A percentile compares a stretch with the other conserved stretches of the same genome.
Evolutionary conservation across 2,888 invertebrate species (phyloP).

Genomic region (Timema podura): DNA sequence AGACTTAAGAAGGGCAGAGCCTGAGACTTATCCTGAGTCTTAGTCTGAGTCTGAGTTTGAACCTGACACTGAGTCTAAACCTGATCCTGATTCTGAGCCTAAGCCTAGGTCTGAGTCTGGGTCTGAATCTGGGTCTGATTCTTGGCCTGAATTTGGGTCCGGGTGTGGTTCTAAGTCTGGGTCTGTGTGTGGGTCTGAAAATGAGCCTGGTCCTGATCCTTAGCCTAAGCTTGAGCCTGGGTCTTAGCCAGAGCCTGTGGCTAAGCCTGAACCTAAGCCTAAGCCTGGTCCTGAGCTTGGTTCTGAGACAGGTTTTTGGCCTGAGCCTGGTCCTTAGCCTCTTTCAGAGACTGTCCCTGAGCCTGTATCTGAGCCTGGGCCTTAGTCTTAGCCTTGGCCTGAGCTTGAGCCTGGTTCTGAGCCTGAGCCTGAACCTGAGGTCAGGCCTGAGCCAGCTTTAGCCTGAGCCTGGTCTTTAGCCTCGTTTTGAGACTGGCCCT

Average conservation of each 20-base stretch:
- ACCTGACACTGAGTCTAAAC: slow-evolving; percentile 20
- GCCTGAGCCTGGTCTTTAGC: no score
- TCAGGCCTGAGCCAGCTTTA: not conserved
- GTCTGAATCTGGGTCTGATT: not conserved
- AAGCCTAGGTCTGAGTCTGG: slow-evolving; percentile 29
- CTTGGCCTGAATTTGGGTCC: not conserved
- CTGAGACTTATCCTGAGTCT: slow-evolving; percentile 1
- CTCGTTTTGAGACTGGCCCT: no score
- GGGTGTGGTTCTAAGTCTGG: not conserved
- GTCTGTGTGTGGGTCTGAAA: not conserved
- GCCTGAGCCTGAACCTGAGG: not conserved
- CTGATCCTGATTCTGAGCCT: slow-evolving; percentile 33
- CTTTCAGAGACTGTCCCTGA: slow-evolving; percentile 34
- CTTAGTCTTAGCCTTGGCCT: slow-evolving; percentile 10
- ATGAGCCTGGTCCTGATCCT: slow-evolving; percentile 31
- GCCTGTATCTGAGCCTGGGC: slow-evolving; percentile 31
- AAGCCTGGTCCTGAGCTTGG: not conserved
- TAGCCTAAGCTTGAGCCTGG: slow-evolving; percentile 30
- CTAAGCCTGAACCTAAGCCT: not conserved
- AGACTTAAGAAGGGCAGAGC: no score
- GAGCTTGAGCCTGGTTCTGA: slow-evolving; percentile 37
- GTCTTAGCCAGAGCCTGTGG: slow-evolving; percentile 4
- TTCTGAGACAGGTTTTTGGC: not conserved
- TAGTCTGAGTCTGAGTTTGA: slow-evolving; percentile 28
- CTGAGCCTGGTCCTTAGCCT: not conserved